Evolutionary conservation across 2,888 invertebrate genomes (phyloP).

Genomic region (Athalia circularis): DNA sequence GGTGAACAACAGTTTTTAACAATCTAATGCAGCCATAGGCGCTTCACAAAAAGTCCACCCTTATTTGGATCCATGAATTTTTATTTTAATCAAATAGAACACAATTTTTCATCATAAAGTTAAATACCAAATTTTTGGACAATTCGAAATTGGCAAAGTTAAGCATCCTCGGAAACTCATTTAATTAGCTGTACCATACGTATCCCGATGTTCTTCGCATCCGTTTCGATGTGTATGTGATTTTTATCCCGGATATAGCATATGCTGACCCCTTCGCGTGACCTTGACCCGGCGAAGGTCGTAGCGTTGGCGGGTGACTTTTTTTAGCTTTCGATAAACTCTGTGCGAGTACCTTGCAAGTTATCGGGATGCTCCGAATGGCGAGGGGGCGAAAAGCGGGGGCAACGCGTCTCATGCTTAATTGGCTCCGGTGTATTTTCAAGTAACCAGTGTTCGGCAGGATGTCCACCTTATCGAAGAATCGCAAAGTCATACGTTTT

Average conservation of each 20-base stretch:
- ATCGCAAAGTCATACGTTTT: constrained; percentile 32
- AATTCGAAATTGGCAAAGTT: too few relatives aligned
- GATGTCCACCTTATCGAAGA: constrained; percentile 34
- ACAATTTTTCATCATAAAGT: too few relatives aligned
- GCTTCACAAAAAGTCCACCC: not conserved
- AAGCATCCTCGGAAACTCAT: too few relatives aligned
- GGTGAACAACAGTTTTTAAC: constrained; percentile 23
- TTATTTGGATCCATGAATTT: too few relatives aligned
- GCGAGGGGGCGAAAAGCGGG: not conserved
- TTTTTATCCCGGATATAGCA: too few relatives aligned
- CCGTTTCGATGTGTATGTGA: too few relatives aligned
- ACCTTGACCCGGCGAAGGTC: not conserved
- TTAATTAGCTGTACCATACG: too few relatives aligned
- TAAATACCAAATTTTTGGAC: too few relatives aligned
- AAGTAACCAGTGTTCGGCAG: constrained; percentile 35
- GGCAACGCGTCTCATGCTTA: constrained; percentile 19
- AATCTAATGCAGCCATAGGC: too few relatives aligned
- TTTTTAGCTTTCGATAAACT: not conserved
- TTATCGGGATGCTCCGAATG: not conserved
- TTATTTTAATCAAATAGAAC: too few relatives aligned
- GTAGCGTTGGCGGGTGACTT: not conserved
- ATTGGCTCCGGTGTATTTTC: constrained; percentile 42
- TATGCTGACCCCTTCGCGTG: too few relatives aligned
- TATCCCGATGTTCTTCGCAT: too few relatives aligned
- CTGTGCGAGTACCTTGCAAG: not conserved